Conservation (phyloP, 2,888 invertebrate species). For the Syritta pipiens region DNA sequence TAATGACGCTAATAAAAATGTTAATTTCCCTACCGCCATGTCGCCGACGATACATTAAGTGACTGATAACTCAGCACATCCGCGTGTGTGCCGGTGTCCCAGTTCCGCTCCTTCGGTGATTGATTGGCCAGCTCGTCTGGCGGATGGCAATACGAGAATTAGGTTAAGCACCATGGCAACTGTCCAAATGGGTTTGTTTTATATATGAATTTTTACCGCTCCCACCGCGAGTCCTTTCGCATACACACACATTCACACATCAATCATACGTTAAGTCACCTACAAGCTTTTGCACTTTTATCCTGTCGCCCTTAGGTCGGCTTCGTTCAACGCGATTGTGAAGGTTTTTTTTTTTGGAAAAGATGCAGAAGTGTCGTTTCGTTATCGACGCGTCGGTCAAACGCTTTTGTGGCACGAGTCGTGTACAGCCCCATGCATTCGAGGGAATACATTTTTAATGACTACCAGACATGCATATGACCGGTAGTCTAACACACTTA, state of each 20-base stretch:
- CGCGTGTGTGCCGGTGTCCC: background rate
- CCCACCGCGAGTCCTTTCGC: background rate
- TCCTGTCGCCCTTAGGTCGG: background rate
- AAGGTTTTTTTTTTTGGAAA: no score
- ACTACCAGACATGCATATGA: constrained; percentile 43
- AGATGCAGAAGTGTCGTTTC: constrained; percentile 18
- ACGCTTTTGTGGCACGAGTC: constrained; percentile 8
- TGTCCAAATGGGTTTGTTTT: constrained; percentile 40
- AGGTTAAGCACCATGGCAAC: constrained; percentile 52
- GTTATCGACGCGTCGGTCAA: constrained; percentile 31
- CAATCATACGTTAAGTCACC: constrained; percentile 51
- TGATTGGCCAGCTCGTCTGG: background rate
- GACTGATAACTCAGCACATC: constrained; percentile 35
- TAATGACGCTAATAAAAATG: constrained; percentile 21
- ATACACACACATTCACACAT: background rate
- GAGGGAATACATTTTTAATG: constrained; percentile 62
- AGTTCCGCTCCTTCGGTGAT: constrained; percentile 4
- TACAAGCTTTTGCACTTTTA: constrained; percentile 57
- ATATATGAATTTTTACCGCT: constrained; percentile 25
- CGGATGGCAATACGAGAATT: background rate
- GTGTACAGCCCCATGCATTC: no score
- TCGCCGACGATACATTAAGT: constrained; percentile 36
- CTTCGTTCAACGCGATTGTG: no score
- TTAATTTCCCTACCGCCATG: background rate
- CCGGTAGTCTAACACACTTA: constrained; percentile 43